Base-by-base conservation (phyloP, 2,888 invertebrate genomes). In the Drosophila melanosoma region DNA sequence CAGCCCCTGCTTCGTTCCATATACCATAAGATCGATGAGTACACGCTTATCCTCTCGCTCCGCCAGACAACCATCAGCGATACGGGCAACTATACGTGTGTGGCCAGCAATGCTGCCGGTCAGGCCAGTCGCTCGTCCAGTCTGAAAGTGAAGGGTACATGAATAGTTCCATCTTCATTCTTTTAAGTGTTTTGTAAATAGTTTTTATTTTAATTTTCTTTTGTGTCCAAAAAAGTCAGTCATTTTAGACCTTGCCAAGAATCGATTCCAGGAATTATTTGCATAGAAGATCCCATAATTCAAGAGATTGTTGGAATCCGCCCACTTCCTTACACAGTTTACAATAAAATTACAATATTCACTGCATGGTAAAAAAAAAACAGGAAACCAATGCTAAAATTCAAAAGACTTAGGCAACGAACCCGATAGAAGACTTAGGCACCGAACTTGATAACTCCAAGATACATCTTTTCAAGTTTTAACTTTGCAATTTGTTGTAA, bases 21-120 rank as follows among this genome's bases (percentile, higher is more conserved):
- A 52, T 91, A 92, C 77, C 93, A 93, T 79, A 93, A 93, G 83
- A 92, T 93, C 64, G 94, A 94, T 87, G 94, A 94, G 75, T 93
- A 93, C 61, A 94, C 94, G 15, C 91, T 93, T 64, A 93, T 94
- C 74, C 87, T 94, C 52, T 94, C 94, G 1, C 89, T 94, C 75
- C 92, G 93, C 60, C 93, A 93, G 73, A 91, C 94, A 33, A 93
- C 93, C 32, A 92, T 94, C 40, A 87, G 91, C 48, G 93, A 93
- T 81, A 87, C 93, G 56, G 95, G 95, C 67, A 94, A 94, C 83
- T 95, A 94, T 91, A 95, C 95, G 58, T 95, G 95, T 90, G 93
- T 94, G 83, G 95, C 94, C 54, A 94, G 94, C 88, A 95, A 95
- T 92, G 90, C 92, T 56, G 95, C 94, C 56, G 95, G 95, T 69